Conservation (phyloP, 2,113 vertebrate genomes). For the Podarcis muralis region DNA sequence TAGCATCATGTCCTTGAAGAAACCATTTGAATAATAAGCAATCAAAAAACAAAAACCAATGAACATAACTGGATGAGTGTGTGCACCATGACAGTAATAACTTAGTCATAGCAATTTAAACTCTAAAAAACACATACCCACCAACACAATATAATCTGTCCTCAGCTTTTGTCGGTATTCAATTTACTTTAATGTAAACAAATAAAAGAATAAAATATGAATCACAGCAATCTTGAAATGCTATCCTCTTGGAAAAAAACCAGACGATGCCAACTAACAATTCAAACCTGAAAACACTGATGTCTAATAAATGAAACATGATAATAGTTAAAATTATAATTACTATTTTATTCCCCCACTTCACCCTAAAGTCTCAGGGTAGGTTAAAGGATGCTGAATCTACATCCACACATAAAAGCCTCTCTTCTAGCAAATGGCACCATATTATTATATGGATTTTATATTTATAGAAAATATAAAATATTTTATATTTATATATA, state of each 20-base stretch:
- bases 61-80: not conserved
- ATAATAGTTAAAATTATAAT: too few species aligned
- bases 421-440: not conserved
- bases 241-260: not conserved
- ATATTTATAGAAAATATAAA: too few species aligned
- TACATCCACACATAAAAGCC: not conserved
- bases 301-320: not conserved
- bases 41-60: not conserved
- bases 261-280: not conserved
- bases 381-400: too few species aligned
- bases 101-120: not conserved
- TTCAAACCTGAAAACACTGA: not conserved
- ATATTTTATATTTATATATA: too few species aligned
- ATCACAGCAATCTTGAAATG: not conserved
- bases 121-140: not conserved
- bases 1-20: constrained; percentile 88
- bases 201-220: not conserved
- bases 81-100: not conserved
- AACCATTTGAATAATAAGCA: constrained; percentile 4
- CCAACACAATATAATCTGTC: not conserved
- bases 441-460: not conserved
- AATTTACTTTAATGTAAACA: too few species aligned
- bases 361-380: too few species aligned
- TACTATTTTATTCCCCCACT: too few species aligned
- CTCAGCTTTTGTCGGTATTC: not conserved